Base-by-base conservation (phyloP, 2,888 invertebrate genomes). In the Drosophila paramelanica region DNA sequence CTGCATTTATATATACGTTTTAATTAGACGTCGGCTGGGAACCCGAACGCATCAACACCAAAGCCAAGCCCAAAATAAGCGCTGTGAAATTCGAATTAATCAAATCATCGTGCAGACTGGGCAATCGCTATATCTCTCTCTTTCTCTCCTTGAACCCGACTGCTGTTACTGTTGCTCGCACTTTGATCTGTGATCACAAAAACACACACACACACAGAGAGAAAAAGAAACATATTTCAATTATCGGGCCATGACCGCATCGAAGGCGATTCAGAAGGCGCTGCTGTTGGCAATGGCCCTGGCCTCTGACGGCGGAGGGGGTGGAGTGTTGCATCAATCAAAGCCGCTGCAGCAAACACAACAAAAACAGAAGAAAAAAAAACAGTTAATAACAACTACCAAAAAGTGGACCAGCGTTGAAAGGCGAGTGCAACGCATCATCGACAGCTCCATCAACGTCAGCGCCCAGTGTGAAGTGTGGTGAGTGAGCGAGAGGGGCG, bases 191-290 rank as follows among this genome's bases (percentile, higher is more conserved):
- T 20, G 67, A 61, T 67, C 62, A 55, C 49, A 17, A 36, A 49
- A 47, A 45, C 7, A 36, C n/a, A n/a, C 23, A 23, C 17, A 17
- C 23, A 20, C 23, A 39, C 25, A 17, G 20, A 55, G 23, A 60
- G 13, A 36, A 31, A 46, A 45, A 46, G 57, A 57, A 76, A 89
- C 86, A 88, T 89, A 89, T 89, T 85, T 88, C 89, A 85, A 85
- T 85, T 85, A 89, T 81, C 81, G 67, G 72, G 72, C 87, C 89
- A 82, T 82, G 89, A 82, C 89, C 83, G 82, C 67, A 55, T 66
- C 85, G 70, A 73, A 73, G 87, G 77, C 67, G 66, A 66, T 76
- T 65, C 77, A 71, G 77, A 77, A 73, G 78, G 74, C 59, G 71
- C 67, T 60, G 62, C 52, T 62, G 51, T 47, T 53, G 51, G 61